phyloP scores from a whole-genome alignment of 2,888 invertebrate species.

The Patella pellucida region DNA sequence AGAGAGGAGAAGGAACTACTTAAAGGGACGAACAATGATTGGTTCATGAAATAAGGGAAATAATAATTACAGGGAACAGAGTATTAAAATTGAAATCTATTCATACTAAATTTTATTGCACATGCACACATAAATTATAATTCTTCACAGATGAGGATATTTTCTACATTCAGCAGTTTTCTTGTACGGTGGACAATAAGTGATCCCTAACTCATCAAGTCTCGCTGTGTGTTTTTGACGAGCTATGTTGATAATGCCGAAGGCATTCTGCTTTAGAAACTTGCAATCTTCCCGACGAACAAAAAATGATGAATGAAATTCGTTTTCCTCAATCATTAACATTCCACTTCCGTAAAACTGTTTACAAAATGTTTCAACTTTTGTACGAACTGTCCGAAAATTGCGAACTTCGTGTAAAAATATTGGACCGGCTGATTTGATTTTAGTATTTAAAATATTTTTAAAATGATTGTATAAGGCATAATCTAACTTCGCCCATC shows the following conservation, averaged over 20 bases:
- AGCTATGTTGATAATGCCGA: neutral
- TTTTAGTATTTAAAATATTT: constrained; percentile 26
- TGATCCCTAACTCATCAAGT: neutral
- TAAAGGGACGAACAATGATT: no score
- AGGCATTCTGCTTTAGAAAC: neutral
- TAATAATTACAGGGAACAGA: no score
- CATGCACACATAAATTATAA: no score
- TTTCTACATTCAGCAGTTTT: neutral
- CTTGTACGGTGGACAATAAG: neutral
- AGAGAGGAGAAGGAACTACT: no score
- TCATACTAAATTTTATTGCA: no score
- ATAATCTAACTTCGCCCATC: constrained; percentile 32
- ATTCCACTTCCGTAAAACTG: neutral
- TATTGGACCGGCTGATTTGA: constrained; percentile 26
- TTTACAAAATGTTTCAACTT: constrained; percentile 27
- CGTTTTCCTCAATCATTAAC: neutral
- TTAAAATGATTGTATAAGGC: constrained; percentile 34
- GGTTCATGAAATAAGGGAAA: no score
- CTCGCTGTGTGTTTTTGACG: neutral
- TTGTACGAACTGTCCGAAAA: constrained; percentile 24
- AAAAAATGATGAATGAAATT: neutral
- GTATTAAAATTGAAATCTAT: no score
- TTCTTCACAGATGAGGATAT: no score
- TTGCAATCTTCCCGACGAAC: neutral
- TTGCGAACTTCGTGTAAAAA: constrained; percentile 28